Evolutionary conservation across 1,140 invertebrate species (phyloP).

Genomic region (Rhagoletis pomonella): DNA sequence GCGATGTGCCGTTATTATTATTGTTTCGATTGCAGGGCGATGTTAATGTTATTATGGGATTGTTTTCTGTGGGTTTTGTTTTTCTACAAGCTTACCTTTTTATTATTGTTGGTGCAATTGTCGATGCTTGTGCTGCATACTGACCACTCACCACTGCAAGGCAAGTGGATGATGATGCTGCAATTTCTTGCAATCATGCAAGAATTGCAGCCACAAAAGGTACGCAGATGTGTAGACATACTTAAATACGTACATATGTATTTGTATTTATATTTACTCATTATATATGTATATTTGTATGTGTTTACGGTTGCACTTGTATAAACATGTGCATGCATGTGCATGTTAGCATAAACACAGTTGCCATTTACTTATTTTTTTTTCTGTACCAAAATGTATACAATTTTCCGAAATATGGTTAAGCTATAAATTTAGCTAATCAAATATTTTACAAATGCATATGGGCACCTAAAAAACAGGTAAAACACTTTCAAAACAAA

Average conservation of each 20-base stretch:
- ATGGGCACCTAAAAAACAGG: too few species aligned
- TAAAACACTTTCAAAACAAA: too few species aligned
- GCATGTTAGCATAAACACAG: too few species aligned
- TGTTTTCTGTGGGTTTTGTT: not conserved
- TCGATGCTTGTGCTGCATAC: not conserved
- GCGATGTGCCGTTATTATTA: conserved; percentile 36
- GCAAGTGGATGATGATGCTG: conserved; percentile 44
- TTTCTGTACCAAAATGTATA: too few species aligned
- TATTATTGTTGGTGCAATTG: not conserved
- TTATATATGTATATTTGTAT: not conserved
- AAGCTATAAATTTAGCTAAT: too few species aligned
- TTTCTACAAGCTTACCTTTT: not conserved
- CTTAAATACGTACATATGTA: not conserved
- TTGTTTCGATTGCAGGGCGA: not conserved
- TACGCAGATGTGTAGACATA: not conserved
- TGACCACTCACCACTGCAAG: not conserved
- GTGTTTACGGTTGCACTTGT: not conserved
- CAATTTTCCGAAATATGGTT: too few species aligned
- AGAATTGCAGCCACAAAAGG: not conserved
- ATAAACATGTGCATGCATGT: not conserved
- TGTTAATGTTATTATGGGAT: conserved; percentile 19
- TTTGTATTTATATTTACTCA: not conserved
- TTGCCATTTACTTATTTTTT: too few species aligned
- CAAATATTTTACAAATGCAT: too few species aligned
- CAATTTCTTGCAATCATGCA: conserved; percentile 40